Base-by-base conservation (phyloP, 2,113 vertebrate genomes). In the Aegotheles bennettii region DNA sequence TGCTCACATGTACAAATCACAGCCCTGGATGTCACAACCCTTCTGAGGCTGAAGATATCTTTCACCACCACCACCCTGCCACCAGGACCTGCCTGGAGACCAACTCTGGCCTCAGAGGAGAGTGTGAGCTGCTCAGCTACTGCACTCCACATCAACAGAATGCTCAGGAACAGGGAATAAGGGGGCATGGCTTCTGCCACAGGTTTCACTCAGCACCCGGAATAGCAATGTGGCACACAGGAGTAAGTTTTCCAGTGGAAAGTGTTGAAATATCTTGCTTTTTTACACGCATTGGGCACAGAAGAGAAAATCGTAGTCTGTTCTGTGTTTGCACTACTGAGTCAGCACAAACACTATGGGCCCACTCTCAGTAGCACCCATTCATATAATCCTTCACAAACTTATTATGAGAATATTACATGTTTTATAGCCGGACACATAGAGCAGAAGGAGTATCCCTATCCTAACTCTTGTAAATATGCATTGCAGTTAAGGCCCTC, bases 181-280 rank as follows among this genome's bases (percentile, higher is more conserved):
- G 11, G 8, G 26, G 31, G 8, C 45, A 40, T 7, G 48, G 24
- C 7, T 60, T 48, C 63, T 48, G 12, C n/a, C 36, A 26, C 42
- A 5, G 6, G 2, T 19, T 40, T 21, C 59, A 51, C 12, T 42
- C 63, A 76, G 12, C 35, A n/a, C 25, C 21, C 74, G 61, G 11
- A 84, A 43, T 12, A 25, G 24, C 6, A 1, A 47, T 10, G 13
- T 14, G 35, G n/a, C 23, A 56, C 15, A 4, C 0, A 13, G 20
- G 28, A 73, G 24, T 17, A 53, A 35, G 59, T 28, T 95, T 38
- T 68, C n/a, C 17, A 50, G 31, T 23, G 23, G 57, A 21, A 56
- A 61, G 13, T 13, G 29, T 8, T 76, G 68, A 56, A 61, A 36
- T 33, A 70, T 20, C 53, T 83, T 50, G 11, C 25, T 70, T 83